Base-by-base conservation (phyloP, 2,797 vertebrate genomes). In the Chaetophractus vellerosus region DNA sequence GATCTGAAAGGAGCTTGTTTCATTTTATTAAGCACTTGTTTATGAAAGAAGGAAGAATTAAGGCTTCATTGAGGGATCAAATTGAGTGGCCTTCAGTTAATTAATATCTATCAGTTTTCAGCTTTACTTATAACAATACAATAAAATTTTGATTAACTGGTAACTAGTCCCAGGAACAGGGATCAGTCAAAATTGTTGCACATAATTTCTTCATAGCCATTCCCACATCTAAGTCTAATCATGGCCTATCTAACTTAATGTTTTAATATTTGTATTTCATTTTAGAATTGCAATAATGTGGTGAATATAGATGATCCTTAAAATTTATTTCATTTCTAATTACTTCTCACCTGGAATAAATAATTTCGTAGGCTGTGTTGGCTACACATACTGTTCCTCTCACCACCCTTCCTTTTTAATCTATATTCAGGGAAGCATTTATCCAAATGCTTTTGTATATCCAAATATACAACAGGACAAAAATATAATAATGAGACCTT, bases 51-150 rank as follows among this genome's bases (percentile, higher is more conserved):
- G 31, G 12, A 1, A 76, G 24, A 95, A 88, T 9, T 41, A 16
- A 90, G 23, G 10, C 19, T 59, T 86, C n/a, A 74, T 31, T 93
- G n/a, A 78, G 41, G 10, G 19, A 33, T 85, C 24, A 66, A 72
- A 10, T 48, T 59, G 38, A 61, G 31, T 75, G 36, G 9, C 11
- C 90, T 79, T 90, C 33, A 85, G 52, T 41, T 88, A 52, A 81
- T 61, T 72, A 71, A 88, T 10, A 94, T 85, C 63, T 82, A 41
- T 23, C 14, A 72, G 31, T 86, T 78, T 85, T 91, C 15, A 94
- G 24, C 23, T 93, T 61, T 88, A 5, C 36, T 83, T 93, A 82
- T 57, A 86, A 6, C 36, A 93, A 93, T 66, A 38, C 21, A 33
- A 72, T 57, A 68, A 68, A 86, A 66, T 91, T 83, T 75, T 38